phyloP scores from a whole-genome alignment of 2,113 vertebrate genomes.

The Syngnathus floridae region DNA sequence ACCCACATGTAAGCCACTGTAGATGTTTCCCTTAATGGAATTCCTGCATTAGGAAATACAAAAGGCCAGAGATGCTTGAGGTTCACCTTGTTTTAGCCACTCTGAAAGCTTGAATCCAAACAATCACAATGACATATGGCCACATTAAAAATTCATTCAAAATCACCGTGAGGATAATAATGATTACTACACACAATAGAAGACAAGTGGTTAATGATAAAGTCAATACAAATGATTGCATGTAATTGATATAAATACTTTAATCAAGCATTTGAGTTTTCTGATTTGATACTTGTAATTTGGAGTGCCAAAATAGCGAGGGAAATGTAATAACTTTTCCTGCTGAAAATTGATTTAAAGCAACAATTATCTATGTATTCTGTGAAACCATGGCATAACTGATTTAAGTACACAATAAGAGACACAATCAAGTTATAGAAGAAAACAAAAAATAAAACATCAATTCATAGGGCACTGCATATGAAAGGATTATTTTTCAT shows the following conservation, averaged over 20 bases:
- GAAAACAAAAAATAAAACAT: conserved; percentile 19
- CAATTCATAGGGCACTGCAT: conserved; percentile 41
- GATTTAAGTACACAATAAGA: conserved; percentile 39
- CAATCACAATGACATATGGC: background rate
- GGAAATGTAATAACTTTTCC: background rate
- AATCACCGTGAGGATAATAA: background rate
- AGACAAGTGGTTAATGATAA: background rate
- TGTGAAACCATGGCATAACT: conserved; percentile 26
- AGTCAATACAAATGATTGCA: background rate
- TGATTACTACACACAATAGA: background rate
- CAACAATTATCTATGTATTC: conserved; percentile 16
- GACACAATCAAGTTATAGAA: conserved; percentile 1
- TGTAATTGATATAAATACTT: background rate
- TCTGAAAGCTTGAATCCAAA: background rate
- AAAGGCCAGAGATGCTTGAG: background rate
- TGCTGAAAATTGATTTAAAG: conserved; percentile 1
- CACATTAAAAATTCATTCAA: conserved; percentile 2
- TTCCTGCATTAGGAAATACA: background rate
- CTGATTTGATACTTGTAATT: background rate
- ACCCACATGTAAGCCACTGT: background rate
- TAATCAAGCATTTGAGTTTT: background rate
- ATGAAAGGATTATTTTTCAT: conserved; percentile 31
- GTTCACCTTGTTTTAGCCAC: background rate
- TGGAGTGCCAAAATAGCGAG: conserved; percentile 10
- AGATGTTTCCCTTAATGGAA: conserved; percentile 1